These are phyloP conservation scores for Chamaea fasciata DNA, from an alignment of 2,113 vertebrate species.

Conservation along the genomic window DNA sequence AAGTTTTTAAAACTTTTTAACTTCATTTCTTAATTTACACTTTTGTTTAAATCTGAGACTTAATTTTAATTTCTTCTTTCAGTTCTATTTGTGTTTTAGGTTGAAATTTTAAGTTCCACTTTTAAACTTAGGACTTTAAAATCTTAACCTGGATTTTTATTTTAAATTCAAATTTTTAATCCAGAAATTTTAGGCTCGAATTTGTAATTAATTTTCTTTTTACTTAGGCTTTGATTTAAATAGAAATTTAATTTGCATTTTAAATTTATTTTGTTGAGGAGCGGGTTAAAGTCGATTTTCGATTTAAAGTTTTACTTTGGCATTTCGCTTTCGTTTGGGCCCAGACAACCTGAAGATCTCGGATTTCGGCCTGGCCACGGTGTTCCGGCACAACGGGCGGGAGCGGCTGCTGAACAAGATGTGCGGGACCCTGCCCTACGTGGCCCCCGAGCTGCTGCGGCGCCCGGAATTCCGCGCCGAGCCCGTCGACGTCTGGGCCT, in stretches of 20 bases:
- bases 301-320: neutral
- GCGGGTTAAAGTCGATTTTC: rapidly evolving
- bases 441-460: slow-evolving; percentile 91
- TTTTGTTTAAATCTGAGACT: neutral
- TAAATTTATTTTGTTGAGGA: rapidly evolving
- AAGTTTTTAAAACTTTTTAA: neutral
- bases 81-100: neutral
- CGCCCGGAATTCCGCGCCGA: slow-evolving; percentile 84
- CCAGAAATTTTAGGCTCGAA: too few species aligned
- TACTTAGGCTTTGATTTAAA: neutral
- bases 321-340: rapidly evolving
- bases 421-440: slow-evolving; percentile 93
- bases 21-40: neutral
- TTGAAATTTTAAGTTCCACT: neutral
- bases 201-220: neutral
- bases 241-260: neutral
- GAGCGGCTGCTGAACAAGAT: slow-evolving; percentile 85
- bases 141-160: neutral
- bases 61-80: neutral
- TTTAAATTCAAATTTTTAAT: neutral
- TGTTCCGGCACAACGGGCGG: slow-evolving; percentile 87
- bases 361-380: slow-evolving; percentile 93
- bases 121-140: neutral
- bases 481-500: slow-evolving; percentile 93
- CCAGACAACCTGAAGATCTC: slow-evolving; percentile 94